Base-by-base conservation (phyloP, 2,113 vertebrate genomes). In the Takifugu flavidus region DNA sequence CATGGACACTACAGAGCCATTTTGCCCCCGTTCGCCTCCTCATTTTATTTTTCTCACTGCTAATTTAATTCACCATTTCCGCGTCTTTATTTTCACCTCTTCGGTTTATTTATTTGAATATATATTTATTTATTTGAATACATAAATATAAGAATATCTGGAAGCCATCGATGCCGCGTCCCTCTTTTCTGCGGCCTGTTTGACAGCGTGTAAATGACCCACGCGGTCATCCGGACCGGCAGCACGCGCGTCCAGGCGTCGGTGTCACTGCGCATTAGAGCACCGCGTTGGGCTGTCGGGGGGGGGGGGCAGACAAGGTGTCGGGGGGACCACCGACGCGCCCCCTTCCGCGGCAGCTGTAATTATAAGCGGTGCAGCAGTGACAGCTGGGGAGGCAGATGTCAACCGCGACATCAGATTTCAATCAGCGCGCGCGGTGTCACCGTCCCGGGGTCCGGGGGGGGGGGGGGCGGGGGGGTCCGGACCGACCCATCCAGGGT, bases 341-440 rank as follows among this genome's bases (percentile, higher is more conserved):
- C 70, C 61, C 65, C 57, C 69, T 34, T 81, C 66, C 53, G 65
- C 71, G 2, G 69, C 81, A 82, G 79, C 85, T 83, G 78, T 82
- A 83, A 87, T 87, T 88, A 84, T 75, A 83, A 82, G 70, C 62
- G 75, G 71, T 46, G 75, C 64, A 66, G 56, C 62, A 67, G 52
- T 70, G 81, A 83, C 80, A 86, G 78, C 84, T 82, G 76, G 76
- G 64, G 76, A 79, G 81, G 77, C 83, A 83, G 75, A 81, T 82
- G 81, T 87, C 86, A 83, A 79, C 87, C 74, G 74, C 74, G 79
- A 77, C 78, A 79, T 82, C 83, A 71, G 74, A 82, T 82, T 86
- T 84, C 84, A 84, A 73, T 87, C 75, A 71, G 66, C 57, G 52
- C 13, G 72, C 65, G 49, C 54, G 52, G 69, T 72, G 59, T 75